These are phyloP conservation scores for Conopomorpha cramerella DNA, from an alignment of 1,140 invertebrate species.

Conservation along the genomic window DNA sequence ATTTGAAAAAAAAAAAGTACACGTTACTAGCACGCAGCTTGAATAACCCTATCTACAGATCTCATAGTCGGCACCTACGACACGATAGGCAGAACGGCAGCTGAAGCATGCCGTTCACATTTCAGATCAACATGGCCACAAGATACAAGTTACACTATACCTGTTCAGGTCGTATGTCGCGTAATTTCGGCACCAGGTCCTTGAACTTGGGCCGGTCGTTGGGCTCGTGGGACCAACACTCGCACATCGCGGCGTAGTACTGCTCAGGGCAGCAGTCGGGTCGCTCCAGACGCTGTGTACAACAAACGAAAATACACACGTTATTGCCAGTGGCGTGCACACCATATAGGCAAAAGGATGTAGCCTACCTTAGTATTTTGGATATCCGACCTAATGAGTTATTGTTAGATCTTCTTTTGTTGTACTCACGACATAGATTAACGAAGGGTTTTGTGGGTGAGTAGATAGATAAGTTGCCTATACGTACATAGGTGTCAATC, in stretches of 20 bases:
- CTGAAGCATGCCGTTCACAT: not conserved
- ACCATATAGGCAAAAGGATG: too few species aligned
- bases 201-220: constrained; percentile 88
- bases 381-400: not conserved
- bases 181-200: constrained; percentile 79
- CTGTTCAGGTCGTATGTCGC: constrained; percentile 89
- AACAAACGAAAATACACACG: constrained; percentile 64
- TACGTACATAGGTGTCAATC: too few species aligned
- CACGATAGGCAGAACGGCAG: too few species aligned
- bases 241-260: constrained; percentile 90
- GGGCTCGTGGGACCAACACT: constrained; percentile 95
- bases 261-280: constrained; percentile 95
- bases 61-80: too few species aligned
- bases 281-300: constrained; percentile 78
- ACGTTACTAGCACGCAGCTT: constrained; percentile 14
- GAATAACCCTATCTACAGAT: too few species aligned
- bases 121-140: too few species aligned
- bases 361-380: not conserved
- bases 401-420: not conserved
- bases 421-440: not conserved
- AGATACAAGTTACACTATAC: too few species aligned
- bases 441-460: not conserved
- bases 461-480: too few species aligned
- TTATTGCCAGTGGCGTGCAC: too few species aligned
- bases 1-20: constrained; percentile 4